A percentile compares a stretch with the other conserved stretches of the same genome.
Conservation (phyloP, 2,888 invertebrate species). For the Campopleginae sp. region DNA sequence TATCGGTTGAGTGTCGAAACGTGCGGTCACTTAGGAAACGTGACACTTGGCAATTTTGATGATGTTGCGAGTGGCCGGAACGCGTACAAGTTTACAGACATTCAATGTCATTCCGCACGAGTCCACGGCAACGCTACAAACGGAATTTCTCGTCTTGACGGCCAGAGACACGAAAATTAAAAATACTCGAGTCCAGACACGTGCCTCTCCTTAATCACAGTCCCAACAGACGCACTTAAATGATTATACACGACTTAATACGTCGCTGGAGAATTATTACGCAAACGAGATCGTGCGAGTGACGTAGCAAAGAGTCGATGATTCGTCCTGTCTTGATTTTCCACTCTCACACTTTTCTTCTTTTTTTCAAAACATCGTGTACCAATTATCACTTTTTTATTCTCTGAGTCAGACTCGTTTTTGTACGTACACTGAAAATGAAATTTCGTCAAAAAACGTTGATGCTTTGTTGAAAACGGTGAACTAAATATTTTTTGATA, state of each 20-base stretch:
- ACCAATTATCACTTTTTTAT: slow-evolving; percentile 2
- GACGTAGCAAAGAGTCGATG: slow-evolving; percentile 41
- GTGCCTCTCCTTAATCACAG: slow-evolving; percentile 36
- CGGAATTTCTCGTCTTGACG: slow-evolving; percentile 49
- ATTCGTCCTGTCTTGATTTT: slow-evolving; percentile 20
- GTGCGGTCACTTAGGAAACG: background rate
- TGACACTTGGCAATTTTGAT: slow-evolving; percentile 49
- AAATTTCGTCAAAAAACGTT: too few relatives aligned
- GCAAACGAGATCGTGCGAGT: slow-evolving; percentile 57
- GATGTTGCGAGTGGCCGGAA: slow-evolving; percentile 34
- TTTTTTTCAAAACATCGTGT: slow-evolving; percentile 1
- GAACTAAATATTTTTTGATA: too few relatives aligned
- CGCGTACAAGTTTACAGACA: slow-evolving; percentile 37
- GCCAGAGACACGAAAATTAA: slow-evolving; percentile 31
- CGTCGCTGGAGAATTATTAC: slow-evolving; percentile 32
- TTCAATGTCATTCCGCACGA: slow-evolving; percentile 55
- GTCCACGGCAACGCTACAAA: slow-evolving; percentile 29
- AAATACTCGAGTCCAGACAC: slow-evolving; percentile 17
- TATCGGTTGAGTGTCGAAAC: slow-evolving; percentile 38
- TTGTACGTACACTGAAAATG: too few relatives aligned
- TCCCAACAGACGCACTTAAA: slow-evolving; percentile 25
- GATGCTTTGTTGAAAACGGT: too few relatives aligned
- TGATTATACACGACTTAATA: slow-evolving; percentile 7
- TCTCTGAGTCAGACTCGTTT: slow-evolving; percentile 6
- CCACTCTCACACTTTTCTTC: background rate